Base-by-base conservation (phyloP, 2,113 vertebrate genomes). In the Bubo bubo region DNA sequence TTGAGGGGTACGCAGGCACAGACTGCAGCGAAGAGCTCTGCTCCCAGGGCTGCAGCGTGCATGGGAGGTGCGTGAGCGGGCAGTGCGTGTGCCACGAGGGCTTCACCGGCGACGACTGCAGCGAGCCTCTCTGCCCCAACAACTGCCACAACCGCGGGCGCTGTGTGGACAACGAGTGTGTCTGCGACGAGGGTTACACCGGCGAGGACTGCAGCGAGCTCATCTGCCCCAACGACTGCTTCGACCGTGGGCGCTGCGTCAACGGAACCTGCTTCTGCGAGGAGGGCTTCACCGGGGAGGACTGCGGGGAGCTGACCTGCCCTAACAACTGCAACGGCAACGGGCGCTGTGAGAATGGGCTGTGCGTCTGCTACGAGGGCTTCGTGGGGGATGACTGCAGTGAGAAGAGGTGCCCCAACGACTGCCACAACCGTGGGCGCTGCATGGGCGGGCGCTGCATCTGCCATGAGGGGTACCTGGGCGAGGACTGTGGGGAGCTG, bases 171-270 rank as follows among this genome's bases (percentile, higher is more conserved):
- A 98, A 98, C 0, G 99, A 99, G 92, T 99, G 99, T 0, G 72
- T 99, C 58, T 99, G 99, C 0, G 95, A 99, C 0, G 99, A 99
- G 88, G 99, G 99, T 6, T 99, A 99, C 98, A 99, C 99, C 0
- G 99, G 99, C 0, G 99, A 98, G 7, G 99, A 99, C 98, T 99
- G 99, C 86, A 95, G 98, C 0, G 99, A 99, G 95, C 98, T 99
- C 74, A 98, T 99, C 97, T 99, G 99, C 90, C 99, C 99, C 66
- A 99, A 99, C 0, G 99, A 99, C 98, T 99, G 99, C 95, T 99
- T 98, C 1, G 99, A 99, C 98, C 99, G 99, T 0, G 99, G 99
- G n/a, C 99, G 98, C 89, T 99, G 99, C 21, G 17, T 99, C 90
- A 99, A 99, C 0, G 99, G 99, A 55, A 99, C 99, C 59, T 99